A percentile compares a stretch with the other conserved stretches of the same genome.
phyloP scores from a whole-genome alignment of 2,888 invertebrate genomes.

The Drosophila rellima region DNA sequence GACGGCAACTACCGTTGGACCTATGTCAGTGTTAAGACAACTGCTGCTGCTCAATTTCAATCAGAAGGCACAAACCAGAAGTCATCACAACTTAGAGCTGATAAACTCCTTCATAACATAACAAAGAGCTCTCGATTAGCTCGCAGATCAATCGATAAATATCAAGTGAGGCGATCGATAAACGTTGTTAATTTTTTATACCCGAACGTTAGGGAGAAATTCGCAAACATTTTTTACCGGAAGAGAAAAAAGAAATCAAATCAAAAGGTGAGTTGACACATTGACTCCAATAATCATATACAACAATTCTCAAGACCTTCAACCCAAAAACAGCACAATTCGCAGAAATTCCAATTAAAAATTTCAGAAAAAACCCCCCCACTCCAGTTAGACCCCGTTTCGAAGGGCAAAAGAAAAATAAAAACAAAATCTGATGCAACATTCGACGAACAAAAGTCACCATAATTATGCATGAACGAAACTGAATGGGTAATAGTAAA shows the following conservation, averaged over 20 bases:
- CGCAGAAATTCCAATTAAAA: conserved; percentile 3
- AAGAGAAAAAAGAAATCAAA: conserved; percentile 83
- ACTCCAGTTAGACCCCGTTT: conserved; percentile 19
- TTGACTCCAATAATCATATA: not conserved
- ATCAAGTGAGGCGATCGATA: conserved; percentile 30
- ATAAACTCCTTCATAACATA: conserved; percentile 86
- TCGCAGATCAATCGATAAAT: conserved; percentile 35
- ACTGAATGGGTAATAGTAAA: conserved; percentile 60
- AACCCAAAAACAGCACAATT: conserved; percentile 7
- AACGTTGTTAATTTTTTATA: conserved; percentile 34
- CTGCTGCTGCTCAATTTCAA: conserved; percentile 82
- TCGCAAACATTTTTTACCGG: conserved; percentile 82
- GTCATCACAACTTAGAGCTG: conserved; percentile 82
- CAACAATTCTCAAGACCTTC: not conserved
- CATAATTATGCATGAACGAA: conserved; percentile 39
- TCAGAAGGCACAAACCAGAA: conserved; percentile 81
- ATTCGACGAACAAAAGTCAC: conserved; percentile 40
- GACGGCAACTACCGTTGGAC: conserved; percentile 83
- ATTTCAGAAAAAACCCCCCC: conserved; percentile 13
- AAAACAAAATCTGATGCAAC: conserved; percentile 77
- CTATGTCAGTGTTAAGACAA: conserved; percentile 85
- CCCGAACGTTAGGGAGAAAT: conserved; percentile 67
- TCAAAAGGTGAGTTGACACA: conserved; percentile 70
- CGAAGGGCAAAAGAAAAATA: conserved; percentile 60
- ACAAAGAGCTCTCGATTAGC: conserved; percentile 69